These are phyloP conservation scores for Aurelia sp. DNA, from an alignment of 30 jellyfish, hydroid and myxozoan species.

Conservation along the genomic window DNA sequence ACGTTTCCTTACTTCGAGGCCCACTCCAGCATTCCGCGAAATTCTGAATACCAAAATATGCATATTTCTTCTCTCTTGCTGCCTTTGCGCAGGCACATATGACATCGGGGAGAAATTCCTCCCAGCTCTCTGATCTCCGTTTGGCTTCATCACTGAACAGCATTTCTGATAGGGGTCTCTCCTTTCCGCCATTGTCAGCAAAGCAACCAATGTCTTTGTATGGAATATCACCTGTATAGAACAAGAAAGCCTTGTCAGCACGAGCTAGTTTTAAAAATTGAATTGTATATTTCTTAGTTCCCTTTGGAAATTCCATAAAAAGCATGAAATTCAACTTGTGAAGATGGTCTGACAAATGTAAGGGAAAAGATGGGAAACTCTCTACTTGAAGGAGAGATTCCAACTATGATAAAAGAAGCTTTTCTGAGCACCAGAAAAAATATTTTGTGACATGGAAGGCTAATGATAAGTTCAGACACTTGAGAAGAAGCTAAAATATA, in stretches of 20 bases:
- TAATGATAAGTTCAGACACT: no score
- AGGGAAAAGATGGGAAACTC: no score
- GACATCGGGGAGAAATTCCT: conserved; percentile 78
- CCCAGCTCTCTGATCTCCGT: conserved; percentile 78
- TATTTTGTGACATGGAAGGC: no score
- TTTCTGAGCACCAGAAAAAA: no score
- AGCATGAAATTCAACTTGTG: no score
- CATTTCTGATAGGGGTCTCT: conserved; percentile 73
- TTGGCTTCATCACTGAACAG: conserved; percentile 79
- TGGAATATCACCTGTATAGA: conserved; percentile 67
- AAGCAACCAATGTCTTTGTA: conserved; percentile 78
- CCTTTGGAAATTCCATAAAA: no score
- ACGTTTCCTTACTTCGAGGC: conserved; percentile 50
- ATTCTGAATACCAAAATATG: conserved; percentile 66
- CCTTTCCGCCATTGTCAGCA: conserved; percentile 56
- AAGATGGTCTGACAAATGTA: no score
- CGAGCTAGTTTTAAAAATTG: neutral
- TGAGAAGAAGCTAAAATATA: no score
- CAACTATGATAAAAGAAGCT: no score
- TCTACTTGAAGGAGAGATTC: no score
- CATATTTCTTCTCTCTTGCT: conserved; percentile 54
- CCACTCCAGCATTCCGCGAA: conserved; percentile 82
- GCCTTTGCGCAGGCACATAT: conserved; percentile 91
- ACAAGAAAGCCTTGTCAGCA: neutral
- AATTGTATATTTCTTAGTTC: no score